Conservation (phyloP, 2,888 invertebrate genomes). For the Tillus elongatus region DNA sequence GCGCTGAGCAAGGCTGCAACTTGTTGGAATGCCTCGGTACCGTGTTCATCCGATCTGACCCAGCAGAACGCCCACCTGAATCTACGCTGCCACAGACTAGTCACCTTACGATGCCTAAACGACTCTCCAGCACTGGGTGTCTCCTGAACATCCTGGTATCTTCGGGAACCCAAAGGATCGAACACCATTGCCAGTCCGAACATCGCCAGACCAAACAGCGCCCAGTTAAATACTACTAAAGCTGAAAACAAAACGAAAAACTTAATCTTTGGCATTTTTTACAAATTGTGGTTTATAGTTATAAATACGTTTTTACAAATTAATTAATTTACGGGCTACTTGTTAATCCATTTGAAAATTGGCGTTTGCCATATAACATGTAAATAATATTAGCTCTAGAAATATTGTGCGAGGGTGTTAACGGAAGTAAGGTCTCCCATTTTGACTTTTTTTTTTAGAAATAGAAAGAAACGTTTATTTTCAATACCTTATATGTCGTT, state of each 20-base stretch:
- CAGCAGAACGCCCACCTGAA: constrained; percentile 70
- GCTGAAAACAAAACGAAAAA: constrained; percentile 45
- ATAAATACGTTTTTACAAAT: background rate
- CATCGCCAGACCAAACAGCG: constrained; percentile 61
- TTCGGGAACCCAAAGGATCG: constrained; percentile 65
- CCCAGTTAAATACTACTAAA: constrained; percentile 74
- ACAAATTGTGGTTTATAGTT: background rate
- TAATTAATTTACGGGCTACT: background rate
- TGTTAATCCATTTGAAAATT: too few species aligned
- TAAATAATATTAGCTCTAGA: too few species aligned
- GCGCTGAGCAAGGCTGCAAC: constrained; percentile 69
- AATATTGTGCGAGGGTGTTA: too few species aligned
- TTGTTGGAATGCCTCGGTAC: constrained; percentile 70
- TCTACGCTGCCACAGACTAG: constrained; percentile 63
- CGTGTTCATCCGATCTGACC: constrained; percentile 61
- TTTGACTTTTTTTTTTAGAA: too few species aligned
- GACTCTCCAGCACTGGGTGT: constrained; percentile 52
- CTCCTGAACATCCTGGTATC: constrained; percentile 54
- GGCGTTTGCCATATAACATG: too few species aligned
- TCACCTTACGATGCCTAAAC: constrained; percentile 58
- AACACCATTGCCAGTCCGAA: constrained; percentile 71
- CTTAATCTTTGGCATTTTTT: background rate
- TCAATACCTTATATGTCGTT: too few species aligned
- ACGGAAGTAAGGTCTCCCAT: too few species aligned
- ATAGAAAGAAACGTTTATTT: too few species aligned